A percentile compares a stretch with the other conserved stretches of the same genome.
These are phyloP conservation scores for Crambe crambe DNA, from an alignment of 37 sponge, comb jelly and placozoan genomes.

Conservation along the genomic window DNA sequence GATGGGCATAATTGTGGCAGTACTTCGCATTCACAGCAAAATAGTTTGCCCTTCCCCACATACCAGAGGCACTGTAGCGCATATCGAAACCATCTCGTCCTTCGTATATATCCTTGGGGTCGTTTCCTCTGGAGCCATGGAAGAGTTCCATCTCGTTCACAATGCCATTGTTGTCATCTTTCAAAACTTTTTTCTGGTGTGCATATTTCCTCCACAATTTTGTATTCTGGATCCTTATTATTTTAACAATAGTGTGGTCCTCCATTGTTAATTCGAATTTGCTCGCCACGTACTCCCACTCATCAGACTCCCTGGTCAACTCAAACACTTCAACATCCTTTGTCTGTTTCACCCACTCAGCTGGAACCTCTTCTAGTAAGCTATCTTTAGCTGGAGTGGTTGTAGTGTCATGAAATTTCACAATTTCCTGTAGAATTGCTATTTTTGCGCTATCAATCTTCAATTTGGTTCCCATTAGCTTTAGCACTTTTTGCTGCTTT, in stretches of 20 bases:
- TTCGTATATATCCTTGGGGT: conserved; percentile 63
- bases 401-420: conserved; percentile 16
- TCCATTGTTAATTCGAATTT: conserved; percentile 50
- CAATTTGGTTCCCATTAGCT: not conserved
- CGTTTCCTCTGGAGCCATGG: conserved; percentile 70
- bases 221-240: conserved; percentile 69
- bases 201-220: conserved; percentile 72
- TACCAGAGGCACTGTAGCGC: conserved; percentile 59
- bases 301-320: conserved; percentile 17
- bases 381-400: no score
- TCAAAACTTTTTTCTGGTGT: conserved; percentile 36
- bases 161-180: conserved; percentile 53
- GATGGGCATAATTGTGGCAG: conserved; percentile 65
- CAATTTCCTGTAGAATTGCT: not conserved
- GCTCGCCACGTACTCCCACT: conserved; percentile 37
- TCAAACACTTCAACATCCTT: conserved; percentile 12
- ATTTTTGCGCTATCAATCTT: conserved; percentile 1
- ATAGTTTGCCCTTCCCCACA: conserved; percentile 85
- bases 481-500: not conserved
- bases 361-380: conserved; percentile 35
- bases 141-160: conserved; percentile 70
- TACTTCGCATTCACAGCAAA: conserved; percentile 87
- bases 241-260: not conserved
- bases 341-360: conserved; percentile 50
- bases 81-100: conserved; percentile 79